phyloP scores from a whole-genome alignment of 2,797 vertebrate species.

The Platyrinchus mystaceus region DNA sequence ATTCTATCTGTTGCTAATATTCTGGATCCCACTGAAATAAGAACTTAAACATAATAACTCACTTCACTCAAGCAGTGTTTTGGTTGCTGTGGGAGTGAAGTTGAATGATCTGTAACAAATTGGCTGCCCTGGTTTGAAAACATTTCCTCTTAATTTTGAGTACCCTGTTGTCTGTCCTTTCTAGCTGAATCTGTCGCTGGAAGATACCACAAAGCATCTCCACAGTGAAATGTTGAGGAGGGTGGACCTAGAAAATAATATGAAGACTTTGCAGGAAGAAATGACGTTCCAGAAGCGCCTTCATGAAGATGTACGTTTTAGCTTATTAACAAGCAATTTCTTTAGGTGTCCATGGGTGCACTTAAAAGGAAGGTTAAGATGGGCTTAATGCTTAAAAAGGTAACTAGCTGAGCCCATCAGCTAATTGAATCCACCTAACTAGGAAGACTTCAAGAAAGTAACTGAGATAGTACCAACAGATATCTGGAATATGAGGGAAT shows the following conservation, averaged over 20 bases:
- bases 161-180: not conserved
- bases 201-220: slow-evolving; percentile 78
- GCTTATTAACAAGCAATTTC: not conserved
- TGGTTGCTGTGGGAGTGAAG: not conserved
- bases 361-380: slow-evolving; percentile 21
- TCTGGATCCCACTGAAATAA: not conserved
- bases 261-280: slow-evolving; percentile 82
- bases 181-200: slow-evolving; percentile 72
- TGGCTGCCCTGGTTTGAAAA: not conserved
- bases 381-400: slow-evolving; percentile 7
- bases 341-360: not conserved
- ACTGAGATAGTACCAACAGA: not conserved
- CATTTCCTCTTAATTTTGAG: not conserved
- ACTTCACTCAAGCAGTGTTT: not conserved
- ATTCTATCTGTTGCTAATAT: not conserved
- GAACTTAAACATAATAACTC: not conserved
- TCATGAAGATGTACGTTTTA: slow-evolving; percentile 78
- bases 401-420: slow-evolving; percentile 4
- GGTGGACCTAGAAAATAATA: slow-evolving; percentile 82
- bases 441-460: not conserved
- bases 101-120: not conserved
- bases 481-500: not conserved
- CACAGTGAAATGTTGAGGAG: slow-evolving; percentile 79
- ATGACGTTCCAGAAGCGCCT: slow-evolving; percentile 81
- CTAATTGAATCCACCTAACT: not conserved